A percentile compares a stretch with the other conserved stretches of the same genome.
Conservation (phyloP, 1,140 invertebrate genomes). For the Harpegnathos saltator region DNA sequence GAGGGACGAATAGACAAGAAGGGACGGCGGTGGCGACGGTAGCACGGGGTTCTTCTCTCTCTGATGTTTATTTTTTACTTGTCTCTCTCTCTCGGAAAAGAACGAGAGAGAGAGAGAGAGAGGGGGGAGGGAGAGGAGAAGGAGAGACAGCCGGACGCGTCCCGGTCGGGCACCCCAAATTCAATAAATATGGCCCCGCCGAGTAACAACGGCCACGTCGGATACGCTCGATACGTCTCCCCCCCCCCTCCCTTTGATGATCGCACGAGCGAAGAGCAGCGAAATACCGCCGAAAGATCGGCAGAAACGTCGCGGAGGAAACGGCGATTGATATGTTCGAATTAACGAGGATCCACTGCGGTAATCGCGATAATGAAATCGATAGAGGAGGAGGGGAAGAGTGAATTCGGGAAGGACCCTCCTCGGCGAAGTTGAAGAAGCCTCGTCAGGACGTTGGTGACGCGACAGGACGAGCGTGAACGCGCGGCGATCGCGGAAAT, state of each 20-base stretch:
- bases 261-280: background rate
- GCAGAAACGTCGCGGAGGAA: background rate
- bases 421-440: too few relatives aligned
- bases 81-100: too few relatives aligned
- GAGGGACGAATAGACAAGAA: slow-evolving; percentile 57
- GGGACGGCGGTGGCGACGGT: slow-evolving; percentile 2
- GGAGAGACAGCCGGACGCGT: slow-evolving; percentile 22
- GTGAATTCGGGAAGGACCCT: too few relatives aligned
- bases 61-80: slow-evolving; percentile 69
- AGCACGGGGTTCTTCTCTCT: slow-evolving; percentile 61
- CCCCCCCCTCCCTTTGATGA: too few relatives aligned
- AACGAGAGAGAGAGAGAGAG: too few relatives aligned
- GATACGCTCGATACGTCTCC: slow-evolving; percentile 24
- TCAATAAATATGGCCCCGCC: slow-evolving; percentile 49
- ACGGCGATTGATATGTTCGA: background rate
- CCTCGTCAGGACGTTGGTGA: too few relatives aligned
- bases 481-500: too few relatives aligned
- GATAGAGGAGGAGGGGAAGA: too few relatives aligned
- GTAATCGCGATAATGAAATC: too few relatives aligned
- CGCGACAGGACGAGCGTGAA: too few relatives aligned
- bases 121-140: too few relatives aligned
- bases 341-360: background rate
- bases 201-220: slow-evolving; percentile 45
- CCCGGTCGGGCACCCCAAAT: slow-evolving; percentile 34
- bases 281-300: slow-evolving; percentile 43